Conservation (phyloP, 92 coral and sea anemone genomes). For the Diadumene lineata region DNA sequence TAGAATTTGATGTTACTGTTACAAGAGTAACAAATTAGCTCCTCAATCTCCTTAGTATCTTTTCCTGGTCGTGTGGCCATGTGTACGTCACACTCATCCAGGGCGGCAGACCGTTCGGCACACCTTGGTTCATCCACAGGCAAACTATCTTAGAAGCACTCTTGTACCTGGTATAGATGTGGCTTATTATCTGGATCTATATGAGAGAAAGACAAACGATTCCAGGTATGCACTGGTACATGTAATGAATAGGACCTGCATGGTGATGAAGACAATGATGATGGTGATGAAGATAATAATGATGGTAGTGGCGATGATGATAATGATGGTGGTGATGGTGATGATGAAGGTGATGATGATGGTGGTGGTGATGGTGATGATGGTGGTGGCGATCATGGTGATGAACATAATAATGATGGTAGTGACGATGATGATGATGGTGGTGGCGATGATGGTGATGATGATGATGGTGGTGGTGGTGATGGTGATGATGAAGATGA, state of each 20-base stretch:
- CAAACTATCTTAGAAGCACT: constrained; percentile 29
- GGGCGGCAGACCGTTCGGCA: constrained; percentile 33
- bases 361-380: neutral
- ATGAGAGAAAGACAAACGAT: neutral
- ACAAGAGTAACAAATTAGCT: too few species aligned
- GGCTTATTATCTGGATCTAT: constrained; percentile 20
- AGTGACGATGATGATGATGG: neutral
- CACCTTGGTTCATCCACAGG: constrained; percentile 29
- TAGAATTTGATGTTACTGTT: too few species aligned
- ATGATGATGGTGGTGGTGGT: neutral
- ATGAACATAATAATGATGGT: neutral
- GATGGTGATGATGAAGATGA: neutral
- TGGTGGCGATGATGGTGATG: too few species aligned
- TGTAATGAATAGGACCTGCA: neutral
- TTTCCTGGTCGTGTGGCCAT: constrained; percentile 24
- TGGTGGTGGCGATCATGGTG: neutral
- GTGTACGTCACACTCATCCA: constrained; percentile 30
- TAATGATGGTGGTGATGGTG: neutral
- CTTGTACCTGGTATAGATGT: constrained; percentile 8
- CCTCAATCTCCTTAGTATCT: constrained; percentile 9
- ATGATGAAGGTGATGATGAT: neutral
- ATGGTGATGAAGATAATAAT: neutral
- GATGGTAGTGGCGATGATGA: neutral
- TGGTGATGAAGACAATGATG: neutral
- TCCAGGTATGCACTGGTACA: neutral